Evolutionary conservation across 2,113 vertebrate genomes (phyloP).

Genomic region (Colinus virginianus): DNA sequence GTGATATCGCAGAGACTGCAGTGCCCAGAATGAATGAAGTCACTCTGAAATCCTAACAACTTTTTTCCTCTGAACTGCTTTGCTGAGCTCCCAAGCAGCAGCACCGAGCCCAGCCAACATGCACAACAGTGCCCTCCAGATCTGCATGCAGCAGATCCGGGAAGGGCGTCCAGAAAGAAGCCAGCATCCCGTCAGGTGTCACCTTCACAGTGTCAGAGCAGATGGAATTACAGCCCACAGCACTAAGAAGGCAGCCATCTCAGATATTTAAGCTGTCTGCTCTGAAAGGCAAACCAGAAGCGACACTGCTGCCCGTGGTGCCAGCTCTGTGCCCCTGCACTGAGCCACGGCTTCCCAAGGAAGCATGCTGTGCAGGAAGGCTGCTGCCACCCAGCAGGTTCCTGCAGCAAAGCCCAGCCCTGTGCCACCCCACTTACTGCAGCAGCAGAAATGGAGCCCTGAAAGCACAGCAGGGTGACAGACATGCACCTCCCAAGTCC

Average conservation of each 20-base stretch:
- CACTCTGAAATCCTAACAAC: slow-evolving; percentile 7
- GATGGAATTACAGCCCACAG: slow-evolving; percentile 62
- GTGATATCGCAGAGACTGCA: not conserved
- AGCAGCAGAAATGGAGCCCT: not conserved
- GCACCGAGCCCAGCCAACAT: not conserved
- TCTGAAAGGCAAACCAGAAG: slow-evolving; percentile 28
- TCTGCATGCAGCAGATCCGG: not conserved
- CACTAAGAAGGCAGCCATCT: slow-evolving; percentile 10
- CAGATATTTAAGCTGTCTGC: slow-evolving; percentile 48
- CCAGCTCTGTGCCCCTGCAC: not conserved
- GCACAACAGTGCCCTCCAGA: not conserved
- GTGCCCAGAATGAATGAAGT: not conserved
- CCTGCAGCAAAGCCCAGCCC: not conserved
- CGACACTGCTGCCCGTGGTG: not conserved
- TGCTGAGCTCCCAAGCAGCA: not conserved
- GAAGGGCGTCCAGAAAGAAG: not conserved
- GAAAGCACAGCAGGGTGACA: not conserved
- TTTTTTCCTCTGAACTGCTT: not conserved
- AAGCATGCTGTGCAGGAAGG: not conserved
- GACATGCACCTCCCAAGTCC: not conserved
- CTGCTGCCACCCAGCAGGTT: not conserved
- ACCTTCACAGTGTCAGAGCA: slow-evolving; percentile 9
- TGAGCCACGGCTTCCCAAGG: not conserved
- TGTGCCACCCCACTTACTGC: not conserved
- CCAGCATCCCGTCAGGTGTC: slow-evolving; percentile 23